These are phyloP conservation scores for Hylaeus anthracinus DNA, from an alignment of 1,140 invertebrate genomes.

Conservation along the genomic window DNA sequence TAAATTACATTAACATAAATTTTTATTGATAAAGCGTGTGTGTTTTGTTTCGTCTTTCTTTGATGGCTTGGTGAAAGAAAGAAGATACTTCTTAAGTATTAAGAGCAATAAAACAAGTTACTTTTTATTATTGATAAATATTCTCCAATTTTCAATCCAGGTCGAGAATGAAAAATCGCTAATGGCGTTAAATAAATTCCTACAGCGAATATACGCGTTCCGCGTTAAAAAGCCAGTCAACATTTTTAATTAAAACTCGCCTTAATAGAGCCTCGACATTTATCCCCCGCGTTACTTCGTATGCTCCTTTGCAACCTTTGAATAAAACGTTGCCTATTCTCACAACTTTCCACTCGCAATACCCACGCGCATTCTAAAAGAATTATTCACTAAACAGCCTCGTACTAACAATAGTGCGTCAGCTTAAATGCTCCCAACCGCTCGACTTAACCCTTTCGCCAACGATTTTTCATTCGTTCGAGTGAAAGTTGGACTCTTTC, in stretches of 20 bases:
- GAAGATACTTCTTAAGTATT: no score
- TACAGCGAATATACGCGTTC: background rate
- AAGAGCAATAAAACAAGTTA: no score
- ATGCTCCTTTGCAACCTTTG: background rate
- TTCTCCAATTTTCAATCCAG: no score
- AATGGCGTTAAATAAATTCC: background rate
- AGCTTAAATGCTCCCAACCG: constrained; percentile 30
- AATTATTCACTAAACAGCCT: constrained; percentile 1
- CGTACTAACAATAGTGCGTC: background rate
- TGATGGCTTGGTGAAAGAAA: no score
- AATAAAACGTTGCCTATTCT: constrained; percentile 12
- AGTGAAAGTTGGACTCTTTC: no score
- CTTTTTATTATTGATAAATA: no score
- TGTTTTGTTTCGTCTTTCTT: no score
- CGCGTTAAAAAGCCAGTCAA: background rate
- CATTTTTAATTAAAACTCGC: constrained; percentile 28
- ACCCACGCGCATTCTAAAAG: background rate
- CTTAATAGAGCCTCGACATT: constrained; percentile 25
- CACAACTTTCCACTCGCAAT: background rate
- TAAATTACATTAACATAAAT: no score
- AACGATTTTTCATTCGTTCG: no score
- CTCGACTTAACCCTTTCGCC: background rate
- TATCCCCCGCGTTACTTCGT: constrained; percentile 17
- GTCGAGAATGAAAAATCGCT: constrained; percentile 1
- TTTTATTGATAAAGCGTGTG: no score